These are phyloP conservation scores for Apamea anceps DNA, from an alignment of 2,888 invertebrate genomes.

Conservation along the genomic window DNA sequence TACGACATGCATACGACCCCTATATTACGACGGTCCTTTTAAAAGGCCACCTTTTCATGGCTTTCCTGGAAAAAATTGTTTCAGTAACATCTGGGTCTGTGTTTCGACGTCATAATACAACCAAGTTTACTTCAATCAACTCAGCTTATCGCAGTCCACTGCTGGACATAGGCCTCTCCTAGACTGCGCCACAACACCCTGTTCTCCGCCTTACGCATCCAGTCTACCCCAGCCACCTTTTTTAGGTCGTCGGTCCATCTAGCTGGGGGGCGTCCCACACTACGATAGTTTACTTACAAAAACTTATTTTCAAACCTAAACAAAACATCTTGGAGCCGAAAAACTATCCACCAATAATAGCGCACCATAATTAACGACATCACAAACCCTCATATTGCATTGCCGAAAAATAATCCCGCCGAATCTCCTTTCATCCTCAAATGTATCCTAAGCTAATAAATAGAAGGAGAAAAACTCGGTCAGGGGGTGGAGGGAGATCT, in stretches of 20 bases:
- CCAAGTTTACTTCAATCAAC: background rate
- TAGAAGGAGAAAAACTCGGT: constrained; percentile 87
- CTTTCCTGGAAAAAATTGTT: background rate
- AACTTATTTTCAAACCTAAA: background rate
- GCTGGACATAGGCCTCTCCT: too few relatives aligned
- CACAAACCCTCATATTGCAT: constrained; percentile 81
- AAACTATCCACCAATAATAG: constrained; percentile 59
- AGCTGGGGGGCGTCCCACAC: too few relatives aligned
- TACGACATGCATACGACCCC: background rate
- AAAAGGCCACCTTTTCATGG: background rate
- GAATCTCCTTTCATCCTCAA: constrained; percentile 80
- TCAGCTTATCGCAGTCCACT: too few relatives aligned
- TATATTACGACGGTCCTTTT: background rate
- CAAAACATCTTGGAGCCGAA: constrained; percentile 15
- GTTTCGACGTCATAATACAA: background rate
- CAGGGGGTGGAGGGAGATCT: constrained; percentile 79
- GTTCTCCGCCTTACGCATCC: too few relatives aligned
- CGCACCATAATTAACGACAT: constrained; percentile 75
- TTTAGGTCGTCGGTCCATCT: too few relatives aligned
- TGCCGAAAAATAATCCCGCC: constrained; percentile 80
- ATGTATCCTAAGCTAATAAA: constrained; percentile 88
- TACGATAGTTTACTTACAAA: background rate
- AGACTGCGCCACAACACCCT: too few relatives aligned
- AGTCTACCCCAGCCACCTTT: too few relatives aligned
- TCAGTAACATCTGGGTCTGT: background rate